phyloP scores from a whole-genome alignment of 2,113 vertebrate genomes.

The Cyanoliseus patagonus region DNA sequence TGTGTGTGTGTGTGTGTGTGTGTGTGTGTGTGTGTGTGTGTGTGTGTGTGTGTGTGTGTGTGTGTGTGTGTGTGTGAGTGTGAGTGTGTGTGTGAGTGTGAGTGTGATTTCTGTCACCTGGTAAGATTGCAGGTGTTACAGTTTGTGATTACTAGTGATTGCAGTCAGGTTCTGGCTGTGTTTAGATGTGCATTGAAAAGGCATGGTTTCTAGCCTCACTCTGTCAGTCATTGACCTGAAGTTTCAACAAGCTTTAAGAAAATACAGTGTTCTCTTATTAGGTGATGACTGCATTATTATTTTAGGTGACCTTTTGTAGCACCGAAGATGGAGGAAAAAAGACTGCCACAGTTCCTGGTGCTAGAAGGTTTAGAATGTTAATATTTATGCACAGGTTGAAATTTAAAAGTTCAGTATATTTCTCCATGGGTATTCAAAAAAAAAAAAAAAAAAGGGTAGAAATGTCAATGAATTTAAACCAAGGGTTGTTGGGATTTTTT shows the following conservation, averaged over 20 bases:
- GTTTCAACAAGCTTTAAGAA: background rate
- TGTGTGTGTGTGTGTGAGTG: too few species aligned
- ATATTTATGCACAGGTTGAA: background rate
- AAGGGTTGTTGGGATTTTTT: fast-evolving
- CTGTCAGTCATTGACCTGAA: background rate
- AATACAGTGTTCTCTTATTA: background rate
- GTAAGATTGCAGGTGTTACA: background rate
- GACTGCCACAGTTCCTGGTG: background rate
- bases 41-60: background rate
- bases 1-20: too few species aligned
- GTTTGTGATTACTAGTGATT: background rate
- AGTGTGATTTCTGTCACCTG: background rate
- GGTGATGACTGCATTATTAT: background rate
- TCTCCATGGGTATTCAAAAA: background rate
- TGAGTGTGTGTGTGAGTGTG: too few species aligned
- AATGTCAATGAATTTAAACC: background rate
- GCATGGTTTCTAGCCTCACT: background rate
- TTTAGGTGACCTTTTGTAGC: background rate
- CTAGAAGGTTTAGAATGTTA: background rate
- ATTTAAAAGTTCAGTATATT: background rate
- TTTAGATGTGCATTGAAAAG: background rate
- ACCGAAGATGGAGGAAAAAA: background rate
- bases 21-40: too few species aligned
- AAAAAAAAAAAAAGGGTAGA: background rate
- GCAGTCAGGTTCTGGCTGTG: background rate